Conservation (phyloP, 2,888 invertebrate genomes). For the Mactromeris polynyma region DNA sequence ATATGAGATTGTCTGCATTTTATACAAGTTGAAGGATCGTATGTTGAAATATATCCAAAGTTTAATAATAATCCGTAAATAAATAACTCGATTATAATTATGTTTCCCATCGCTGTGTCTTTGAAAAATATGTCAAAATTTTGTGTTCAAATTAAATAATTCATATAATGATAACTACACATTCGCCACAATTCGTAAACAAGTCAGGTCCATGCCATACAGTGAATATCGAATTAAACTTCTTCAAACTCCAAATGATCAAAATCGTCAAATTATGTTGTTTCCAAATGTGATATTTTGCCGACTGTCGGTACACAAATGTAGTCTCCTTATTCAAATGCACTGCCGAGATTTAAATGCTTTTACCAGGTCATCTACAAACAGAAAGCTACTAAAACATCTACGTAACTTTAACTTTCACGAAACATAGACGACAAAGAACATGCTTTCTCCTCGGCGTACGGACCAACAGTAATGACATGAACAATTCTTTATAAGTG, state of each 20-base stretch:
- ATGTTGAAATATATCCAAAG: slow-evolving; percentile 32
- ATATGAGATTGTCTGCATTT: slow-evolving; percentile 65
- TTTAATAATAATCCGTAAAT: slow-evolving; percentile 26
- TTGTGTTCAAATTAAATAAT: background rate
- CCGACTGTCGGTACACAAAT: background rate
- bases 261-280: background rate
- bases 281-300: background rate
- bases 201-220: too few relatives aligned
- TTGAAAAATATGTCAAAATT: background rate
- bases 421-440: slow-evolving; percentile 4
- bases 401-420: background rate
- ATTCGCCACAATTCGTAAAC: background rate
- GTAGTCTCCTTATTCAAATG: background rate
- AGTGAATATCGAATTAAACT: too few relatives aligned
- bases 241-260: background rate
- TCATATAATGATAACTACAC: background rate
- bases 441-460: slow-evolving; percentile 13
- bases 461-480: slow-evolving; percentile 11
- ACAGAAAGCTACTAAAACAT: background rate
- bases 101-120: background rate
- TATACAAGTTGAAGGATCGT: slow-evolving; percentile 67
- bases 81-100: background rate
- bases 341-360: background rate
- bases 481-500: background rate
- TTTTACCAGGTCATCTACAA: background rate